Base-by-base conservation (phyloP, 2,888 invertebrate species). In the Odontothrips loti region DNA sequence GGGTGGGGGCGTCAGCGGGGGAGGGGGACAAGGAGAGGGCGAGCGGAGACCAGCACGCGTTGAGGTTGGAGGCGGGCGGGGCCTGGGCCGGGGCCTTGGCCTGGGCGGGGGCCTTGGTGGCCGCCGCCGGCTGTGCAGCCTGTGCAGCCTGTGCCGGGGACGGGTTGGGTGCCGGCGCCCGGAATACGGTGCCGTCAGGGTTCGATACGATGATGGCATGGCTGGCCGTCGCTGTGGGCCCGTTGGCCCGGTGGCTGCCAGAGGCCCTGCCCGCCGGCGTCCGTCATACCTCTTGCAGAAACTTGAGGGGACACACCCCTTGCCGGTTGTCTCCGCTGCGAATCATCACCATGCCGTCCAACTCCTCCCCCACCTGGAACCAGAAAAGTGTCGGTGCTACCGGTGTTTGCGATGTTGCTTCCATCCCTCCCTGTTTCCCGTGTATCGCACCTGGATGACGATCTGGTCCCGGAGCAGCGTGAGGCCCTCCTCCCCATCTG, bases 211-310 rank as follows among this genome's bases (percentile, higher is more conserved):
- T 75, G 23, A 75, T 75, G 68, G 68, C 68, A 12, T 75, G 68
- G 23, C 68, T 27, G 68, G 68, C 68, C 23, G 27, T 0, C 23
- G 68, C 15, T n/a, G 34, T 43, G 34, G 20, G 17, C 17, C 43
- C 43, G 17, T 29, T 79, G 29, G 23, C 43, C 43, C 43, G n/a
- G 68, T 79, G 79, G 43, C 48, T 12, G 43, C 23, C 48, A 23
- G 47, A n/a, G 47, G 47, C 47, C n/a, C 48, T 79, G 47, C 48
- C 48, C 47, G 48, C 48, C 48, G 75, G 79, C 80, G 75, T 75
- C 68, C 91, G 95, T 96, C 96, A 96, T 93, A 96, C 96, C 89
- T 97, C 97, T 89, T 96, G 95, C 83, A 98, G 91, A 87, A 96
- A 98, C 88, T 96, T 96, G 78, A 96, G 88, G n/a, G 97, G 97